Percentiles rank a stretch among this genome's conserved stretches.
phyloP scores from a whole-genome alignment of 2,888 invertebrate genomes.

The Caenorhabditis becei region DNA sequence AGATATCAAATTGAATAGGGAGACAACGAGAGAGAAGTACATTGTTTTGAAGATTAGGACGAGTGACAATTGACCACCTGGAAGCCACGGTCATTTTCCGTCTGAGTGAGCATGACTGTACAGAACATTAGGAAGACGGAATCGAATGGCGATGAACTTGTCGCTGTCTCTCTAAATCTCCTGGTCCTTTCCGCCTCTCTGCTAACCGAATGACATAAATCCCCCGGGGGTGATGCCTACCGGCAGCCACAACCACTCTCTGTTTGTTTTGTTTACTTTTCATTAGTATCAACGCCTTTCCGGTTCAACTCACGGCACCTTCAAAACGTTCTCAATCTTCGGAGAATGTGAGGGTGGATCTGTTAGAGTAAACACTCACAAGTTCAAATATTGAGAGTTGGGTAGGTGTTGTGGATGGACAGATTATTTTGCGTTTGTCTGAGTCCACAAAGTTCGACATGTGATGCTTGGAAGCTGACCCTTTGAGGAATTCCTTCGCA shows the following conservation, averaged over 20 bases:
- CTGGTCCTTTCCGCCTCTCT: constrained; percentile 11
- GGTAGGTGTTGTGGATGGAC: constrained; percentile 17
- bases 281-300: constrained; percentile 30
- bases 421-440: no score
- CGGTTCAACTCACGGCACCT: constrained; percentile 11
- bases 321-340: constrained; percentile 42
- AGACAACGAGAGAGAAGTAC: background rate
- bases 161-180: constrained; percentile 5
- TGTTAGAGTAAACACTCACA: constrained; percentile 15
- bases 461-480: no score
- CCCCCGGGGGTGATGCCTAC: constrained; percentile 27
- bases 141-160: constrained; percentile 17
- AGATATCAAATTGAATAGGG: constrained; percentile 2
- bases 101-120: constrained; percentile 34
- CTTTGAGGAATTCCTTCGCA: no score
- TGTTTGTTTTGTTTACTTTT: constrained; percentile 53
- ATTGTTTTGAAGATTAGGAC: background rate
- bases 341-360: constrained; percentile 29
- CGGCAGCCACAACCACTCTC: background rate
- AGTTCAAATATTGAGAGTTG: constrained; percentile 37
- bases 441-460: no score
- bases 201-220: constrained; percentile 32
- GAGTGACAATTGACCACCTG: background rate
- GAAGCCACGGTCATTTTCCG: constrained; percentile 18
- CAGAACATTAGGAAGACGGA: constrained; percentile 2